Evolutionary conservation across 2,113 vertebrate genomes (phyloP).

Genomic region (Columba janthina): DNA sequence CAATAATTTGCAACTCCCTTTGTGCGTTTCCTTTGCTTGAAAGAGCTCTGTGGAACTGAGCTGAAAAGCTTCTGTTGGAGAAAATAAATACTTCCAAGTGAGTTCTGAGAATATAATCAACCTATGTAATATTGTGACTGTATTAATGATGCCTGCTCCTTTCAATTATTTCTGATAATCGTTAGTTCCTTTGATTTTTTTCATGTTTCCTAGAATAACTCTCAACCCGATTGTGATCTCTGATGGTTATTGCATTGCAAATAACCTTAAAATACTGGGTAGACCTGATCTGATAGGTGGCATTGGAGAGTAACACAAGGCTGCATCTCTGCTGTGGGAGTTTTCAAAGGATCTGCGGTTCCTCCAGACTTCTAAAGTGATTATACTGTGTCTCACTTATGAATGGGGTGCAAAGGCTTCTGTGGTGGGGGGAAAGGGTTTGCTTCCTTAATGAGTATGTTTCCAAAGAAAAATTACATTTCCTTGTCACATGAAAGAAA

Average conservation of each 20-base stretch:
- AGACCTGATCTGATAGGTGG: background rate
- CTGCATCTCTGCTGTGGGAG: background rate
- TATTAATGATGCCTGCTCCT: background rate
- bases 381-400: conserved; percentile 6
- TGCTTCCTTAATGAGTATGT: conserved; percentile 53
- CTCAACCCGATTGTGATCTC: background rate
- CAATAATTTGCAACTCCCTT: background rate
- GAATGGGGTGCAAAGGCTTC: conserved; percentile 35
- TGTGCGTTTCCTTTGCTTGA: background rate
- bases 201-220: conserved; percentile 15
- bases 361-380: conserved; percentile 8
- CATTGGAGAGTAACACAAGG: background rate
- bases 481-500: conserved; percentile 63
- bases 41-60: background rate
- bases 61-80: background rate
- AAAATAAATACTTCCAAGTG: conserved; percentile 16
- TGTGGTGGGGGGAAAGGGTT: background rate
- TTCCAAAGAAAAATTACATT: conserved; percentile 61
- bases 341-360: conserved; percentile 21
- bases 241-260: background rate
- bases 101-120: background rate
- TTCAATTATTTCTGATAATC: background rate
- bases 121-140: background rate
- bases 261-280: background rate
- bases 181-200: conserved; percentile 2